phyloP scores from a whole-genome alignment of 2,797 vertebrate genomes.

The Sparidentex hasta region DNA sequence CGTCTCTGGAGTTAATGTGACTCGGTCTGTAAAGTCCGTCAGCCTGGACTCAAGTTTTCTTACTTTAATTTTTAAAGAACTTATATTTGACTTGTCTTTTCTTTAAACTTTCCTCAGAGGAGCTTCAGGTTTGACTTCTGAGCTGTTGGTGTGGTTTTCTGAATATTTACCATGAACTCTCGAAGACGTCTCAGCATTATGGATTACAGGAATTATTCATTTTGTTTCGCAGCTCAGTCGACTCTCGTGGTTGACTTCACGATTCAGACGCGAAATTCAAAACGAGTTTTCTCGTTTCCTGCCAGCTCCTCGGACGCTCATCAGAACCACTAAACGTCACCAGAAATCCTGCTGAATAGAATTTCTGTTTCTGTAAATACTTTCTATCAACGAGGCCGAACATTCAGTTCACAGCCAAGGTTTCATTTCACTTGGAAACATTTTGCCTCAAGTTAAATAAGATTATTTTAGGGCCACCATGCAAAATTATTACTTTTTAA shows the following conservation, averaged over 20 bases:
- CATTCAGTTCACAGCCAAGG: background rate
- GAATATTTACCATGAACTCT: background rate
- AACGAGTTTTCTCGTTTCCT: background rate
- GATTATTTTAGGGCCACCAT: too few species aligned
- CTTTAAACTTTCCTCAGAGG: background rate
- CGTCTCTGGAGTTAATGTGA: background rate
- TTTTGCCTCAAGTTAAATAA: background rate
- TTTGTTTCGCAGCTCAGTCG: background rate
- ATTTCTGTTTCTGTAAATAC: too few species aligned
- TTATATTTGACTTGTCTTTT: background rate
- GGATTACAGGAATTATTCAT: slow-evolving; percentile 4
- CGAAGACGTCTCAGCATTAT: background rate
- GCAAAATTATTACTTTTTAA: too few species aligned
- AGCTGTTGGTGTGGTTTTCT: background rate
- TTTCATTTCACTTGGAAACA: background rate
- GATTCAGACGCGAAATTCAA: background rate
- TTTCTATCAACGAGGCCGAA: background rate
- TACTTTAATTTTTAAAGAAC: background rate
- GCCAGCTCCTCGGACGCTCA: too few species aligned
- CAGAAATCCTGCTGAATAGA: too few species aligned
- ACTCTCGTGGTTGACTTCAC: too few species aligned
- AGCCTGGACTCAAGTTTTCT: background rate
- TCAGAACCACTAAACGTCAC: too few species aligned
- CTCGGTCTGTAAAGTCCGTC: slow-evolving; percentile 7
- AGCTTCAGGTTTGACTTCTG: slow-evolving; percentile 9